Conservation (phyloP, 2,888 invertebrate genomes). For the Aspidiotus rigidus region DNA sequence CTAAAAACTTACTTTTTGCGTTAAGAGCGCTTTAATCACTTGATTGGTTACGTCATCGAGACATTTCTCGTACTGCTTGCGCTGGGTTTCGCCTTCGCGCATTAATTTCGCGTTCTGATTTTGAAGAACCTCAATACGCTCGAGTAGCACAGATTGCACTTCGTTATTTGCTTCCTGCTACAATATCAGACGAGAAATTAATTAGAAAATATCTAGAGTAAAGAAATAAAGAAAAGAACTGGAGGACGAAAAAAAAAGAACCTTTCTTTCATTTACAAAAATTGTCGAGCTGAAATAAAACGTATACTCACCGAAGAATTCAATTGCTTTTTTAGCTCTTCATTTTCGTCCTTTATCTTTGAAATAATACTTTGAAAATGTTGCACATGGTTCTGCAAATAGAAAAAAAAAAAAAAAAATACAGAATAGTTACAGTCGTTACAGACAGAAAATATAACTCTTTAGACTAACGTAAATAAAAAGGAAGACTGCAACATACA, state of each 20-base stretch:
- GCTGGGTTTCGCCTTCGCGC: conserved; percentile 55
- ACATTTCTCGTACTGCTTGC: conserved; percentile 67
- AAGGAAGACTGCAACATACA: too few species aligned
- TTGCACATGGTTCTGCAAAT: conserved; percentile 55
- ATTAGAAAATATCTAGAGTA: not conserved
- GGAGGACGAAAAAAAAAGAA: too few species aligned
- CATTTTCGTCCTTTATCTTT: conserved; percentile 59
- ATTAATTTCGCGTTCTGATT: conserved; percentile 55
- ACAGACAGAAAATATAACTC: too few species aligned
- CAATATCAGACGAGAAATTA: not conserved
- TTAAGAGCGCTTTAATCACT: conserved; percentile 69
- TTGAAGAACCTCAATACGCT: conserved; percentile 50
- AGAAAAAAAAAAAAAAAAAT: not conserved
- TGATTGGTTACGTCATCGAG: conserved; percentile 75
- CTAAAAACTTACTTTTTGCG: conserved; percentile 66
- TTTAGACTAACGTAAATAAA: too few species aligned
- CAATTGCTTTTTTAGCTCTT: conserved; percentile 53
- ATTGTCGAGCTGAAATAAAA: not conserved
- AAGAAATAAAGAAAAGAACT: not conserved
- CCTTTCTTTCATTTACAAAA: too few species aligned
- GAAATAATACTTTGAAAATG: conserved; percentile 61
- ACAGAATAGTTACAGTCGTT: too few species aligned
- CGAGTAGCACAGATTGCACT: conserved; percentile 46
- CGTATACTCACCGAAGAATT: conserved; percentile 39
- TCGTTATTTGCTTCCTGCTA: conserved; percentile 40